phyloP scores from a whole-genome alignment of 2,888 invertebrate species.

The Linnaemya tessellans region DNA sequence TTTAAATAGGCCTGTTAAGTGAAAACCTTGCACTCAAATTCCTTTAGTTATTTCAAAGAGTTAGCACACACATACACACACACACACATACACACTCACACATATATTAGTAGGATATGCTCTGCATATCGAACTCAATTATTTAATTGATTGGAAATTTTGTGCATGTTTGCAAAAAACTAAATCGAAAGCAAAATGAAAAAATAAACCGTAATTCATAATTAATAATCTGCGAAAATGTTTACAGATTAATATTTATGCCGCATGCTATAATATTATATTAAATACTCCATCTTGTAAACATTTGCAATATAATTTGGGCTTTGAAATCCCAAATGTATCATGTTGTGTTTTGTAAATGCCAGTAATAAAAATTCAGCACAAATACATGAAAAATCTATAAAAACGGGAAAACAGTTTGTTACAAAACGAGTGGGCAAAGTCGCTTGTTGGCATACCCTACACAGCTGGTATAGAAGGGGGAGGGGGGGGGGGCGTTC shows the following conservation, averaged over 20 bases:
- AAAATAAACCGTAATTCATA: constrained; percentile 71
- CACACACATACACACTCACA: neutral
- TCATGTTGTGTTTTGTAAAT: constrained; percentile 3
- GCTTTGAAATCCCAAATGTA: constrained; percentile 43
- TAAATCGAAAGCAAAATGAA: constrained; percentile 25
- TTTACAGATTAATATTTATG: constrained; percentile 73
- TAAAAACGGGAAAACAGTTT: neutral
- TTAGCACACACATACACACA: neutral
- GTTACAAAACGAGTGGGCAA: neutral
- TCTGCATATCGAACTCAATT: constrained; percentile 61
- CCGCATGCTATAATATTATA: constrained; percentile 33
- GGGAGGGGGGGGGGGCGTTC: too few relatives aligned
- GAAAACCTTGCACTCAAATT: neutral
- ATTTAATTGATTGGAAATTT: constrained; percentile 72
- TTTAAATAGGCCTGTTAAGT: too few relatives aligned
- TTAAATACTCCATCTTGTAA: constrained; percentile 31
- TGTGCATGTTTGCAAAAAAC: constrained; percentile 67
- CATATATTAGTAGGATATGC: constrained; percentile 9
- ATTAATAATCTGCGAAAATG: constrained; percentile 75
- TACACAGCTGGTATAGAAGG: neutral
- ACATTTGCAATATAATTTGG: constrained; percentile 43
- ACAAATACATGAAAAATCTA: neutral
- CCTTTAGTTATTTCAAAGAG: neutral
- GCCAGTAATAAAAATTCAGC: constrained; percentile 26
- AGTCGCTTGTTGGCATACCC: neutral